Conservation (phyloP, 2,888 invertebrate species). For the Octonoba sinensis region DNA sequence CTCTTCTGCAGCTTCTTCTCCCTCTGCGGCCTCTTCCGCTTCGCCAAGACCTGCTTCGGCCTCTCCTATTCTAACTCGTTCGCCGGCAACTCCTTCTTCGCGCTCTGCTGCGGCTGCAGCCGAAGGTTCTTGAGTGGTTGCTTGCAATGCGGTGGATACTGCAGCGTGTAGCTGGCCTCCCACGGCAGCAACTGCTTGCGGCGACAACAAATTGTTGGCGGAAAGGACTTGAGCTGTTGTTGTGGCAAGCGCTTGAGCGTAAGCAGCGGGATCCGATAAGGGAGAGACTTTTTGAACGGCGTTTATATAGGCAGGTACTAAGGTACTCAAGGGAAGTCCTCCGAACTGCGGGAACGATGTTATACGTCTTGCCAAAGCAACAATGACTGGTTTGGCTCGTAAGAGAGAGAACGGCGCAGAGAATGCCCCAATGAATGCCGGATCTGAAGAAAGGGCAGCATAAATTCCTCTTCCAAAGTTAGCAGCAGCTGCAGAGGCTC, state of each 20-base stretch:
- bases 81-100: not conserved
- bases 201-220: not conserved
- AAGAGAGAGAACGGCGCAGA: not conserved
- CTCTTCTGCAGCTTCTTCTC: not conserved
- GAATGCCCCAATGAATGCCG: not conserved
- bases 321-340: not conserved
- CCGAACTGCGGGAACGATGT: not conserved
- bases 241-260: not conserved
- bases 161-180: not conserved
- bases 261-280: not conserved
- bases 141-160: not conserved
- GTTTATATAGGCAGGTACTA: not conserved
- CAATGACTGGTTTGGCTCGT: not conserved
- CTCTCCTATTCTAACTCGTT: not conserved
- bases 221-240: not conserved
- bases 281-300: not conserved
- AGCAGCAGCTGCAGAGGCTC: not conserved
- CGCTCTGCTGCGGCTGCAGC: not conserved
- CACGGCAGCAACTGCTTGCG: not conserved
- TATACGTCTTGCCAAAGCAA: not conserved
- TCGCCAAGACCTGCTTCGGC: no score
- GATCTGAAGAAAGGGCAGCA: not conserved
- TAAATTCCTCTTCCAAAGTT: not conserved
- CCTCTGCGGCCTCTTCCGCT: not conserved
- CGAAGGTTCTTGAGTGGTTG: not conserved